These are phyloP conservation scores for Pelmatolapia mariae DNA, from an alignment of 2,113 vertebrate genomes.

Conservation along the genomic window DNA sequence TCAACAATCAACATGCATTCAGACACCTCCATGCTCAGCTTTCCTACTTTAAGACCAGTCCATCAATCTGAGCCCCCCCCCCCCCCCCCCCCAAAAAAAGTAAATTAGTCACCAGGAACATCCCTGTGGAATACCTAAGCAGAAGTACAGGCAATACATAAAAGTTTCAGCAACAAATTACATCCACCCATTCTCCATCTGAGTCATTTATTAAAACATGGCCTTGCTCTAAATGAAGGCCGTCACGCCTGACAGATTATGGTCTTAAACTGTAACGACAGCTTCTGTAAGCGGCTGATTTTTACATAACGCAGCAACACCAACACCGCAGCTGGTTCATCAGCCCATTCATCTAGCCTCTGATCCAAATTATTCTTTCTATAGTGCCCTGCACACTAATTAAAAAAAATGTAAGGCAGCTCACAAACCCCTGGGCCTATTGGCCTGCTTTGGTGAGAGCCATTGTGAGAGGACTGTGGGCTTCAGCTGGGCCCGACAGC, in stretches of 20 bases:
- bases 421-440: not conserved
- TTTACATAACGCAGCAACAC: not conserved
- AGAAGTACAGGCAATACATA: not conserved
- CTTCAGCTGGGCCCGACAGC: not conserved
- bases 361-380: not conserved
- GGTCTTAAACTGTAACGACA: not conserved
- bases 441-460: not conserved
- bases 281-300: not conserved
- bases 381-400: not conserved
- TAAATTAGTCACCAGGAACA: not conserved
- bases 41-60: not conserved
- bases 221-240: not conserved
- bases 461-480: not conserved
- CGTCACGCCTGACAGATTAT: constrained; percentile 17
- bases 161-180: constrained; percentile 1
- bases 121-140: not conserved
- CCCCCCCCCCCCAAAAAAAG: accelerated
- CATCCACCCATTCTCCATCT: not conserved
- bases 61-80: not conserved
- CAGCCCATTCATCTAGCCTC: not conserved
- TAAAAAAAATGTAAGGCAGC: not conserved
- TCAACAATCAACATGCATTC: not conserved
- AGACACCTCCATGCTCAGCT: not conserved
- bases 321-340: not conserved
- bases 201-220: constrained; percentile 1